Base-by-base conservation (phyloP, 2,113 vertebrate species). In the Phyllopteryx taeniolatus region DNA sequence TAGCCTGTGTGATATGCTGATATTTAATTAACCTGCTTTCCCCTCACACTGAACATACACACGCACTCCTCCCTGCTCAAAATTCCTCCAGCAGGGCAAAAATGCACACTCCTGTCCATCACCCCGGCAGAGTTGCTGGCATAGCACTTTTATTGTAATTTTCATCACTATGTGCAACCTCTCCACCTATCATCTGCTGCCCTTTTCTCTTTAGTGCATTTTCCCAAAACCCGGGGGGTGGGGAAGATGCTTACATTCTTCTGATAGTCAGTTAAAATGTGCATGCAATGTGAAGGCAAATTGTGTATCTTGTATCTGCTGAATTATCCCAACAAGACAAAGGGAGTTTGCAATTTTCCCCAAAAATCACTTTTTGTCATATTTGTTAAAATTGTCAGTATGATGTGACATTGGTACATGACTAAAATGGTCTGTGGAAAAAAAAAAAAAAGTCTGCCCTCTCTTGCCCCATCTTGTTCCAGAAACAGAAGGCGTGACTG, bases 61-160 rank as follows among this genome's bases (percentile, higher is more conserved):
- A 19, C 43, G 63, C 73, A 67, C 70, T 73, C 63, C 43, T 59
- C 35, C 71, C 46, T 73, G 51, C 63, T 72, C 56, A 74, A 60
- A 71, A 35, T 70, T 86, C 73, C 71, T 84, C 61, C 77, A 67
- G 67, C 27, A 5, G 82, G 17, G 79, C 76, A 84, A 12, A 85
- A 89, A 85, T 73, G 54, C 57, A 74, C 80, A 44, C 63, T 76
- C 70, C 72, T 73, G 80, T 84, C 84, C 20, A 44, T 74, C 77
- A 73, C 59, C n/a, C 0, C 10, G 73, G 31, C 35, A 46, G 53
- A 89, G 66, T 35, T 73, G 78, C 71, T 80, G 76, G 79, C 81
- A 44, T 68, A 54, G 80, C 83, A 87, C 73, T 88, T 88, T 86
- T 73, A 76, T 64, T 64, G 59, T 61, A 57, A 66, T 79, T 85